Evolutionary conservation across 2,113 vertebrate genomes (phyloP).

Genomic region (Coregonus clupeaformis): DNA sequence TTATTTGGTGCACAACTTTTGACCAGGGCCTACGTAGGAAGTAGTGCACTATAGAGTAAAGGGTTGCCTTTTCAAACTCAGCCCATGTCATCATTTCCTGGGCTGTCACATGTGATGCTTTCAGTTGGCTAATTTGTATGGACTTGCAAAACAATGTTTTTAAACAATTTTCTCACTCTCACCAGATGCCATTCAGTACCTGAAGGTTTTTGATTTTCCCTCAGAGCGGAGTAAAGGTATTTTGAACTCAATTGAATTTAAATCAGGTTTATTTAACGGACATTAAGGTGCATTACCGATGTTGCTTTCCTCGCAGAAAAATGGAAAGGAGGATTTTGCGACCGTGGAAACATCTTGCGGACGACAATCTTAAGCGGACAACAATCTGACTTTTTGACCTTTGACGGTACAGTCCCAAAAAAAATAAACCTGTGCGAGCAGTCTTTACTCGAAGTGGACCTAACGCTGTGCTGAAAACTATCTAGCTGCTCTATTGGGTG

Average conservation of each 20-base stretch:
- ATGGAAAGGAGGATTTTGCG: conserved; percentile 33
- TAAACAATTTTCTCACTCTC: not conserved
- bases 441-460: conserved; percentile 25
- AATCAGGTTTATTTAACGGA: conserved; percentile 54
- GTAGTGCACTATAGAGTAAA: no score
- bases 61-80: no score
- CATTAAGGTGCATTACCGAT: conserved; percentile 37
- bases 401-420: conserved; percentile 23
- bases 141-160: no score
- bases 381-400: conserved; percentile 10
- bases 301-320: conserved; percentile 28
- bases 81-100: not conserved
- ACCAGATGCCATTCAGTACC: conserved; percentile 19
- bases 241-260: conserved; percentile 37
- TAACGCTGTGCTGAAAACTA: conserved; percentile 14
- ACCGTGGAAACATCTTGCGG: conserved; percentile 3
- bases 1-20: no score
- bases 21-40: no score
- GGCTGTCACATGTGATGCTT: no score
- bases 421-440: conserved; percentile 24
- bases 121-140: no score
- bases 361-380: conserved; percentile 21
- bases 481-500: conserved; percentile 33
- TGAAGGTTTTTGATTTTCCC: conserved; percentile 15
- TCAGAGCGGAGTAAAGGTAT: conserved; percentile 24